These are phyloP conservation scores for Galerucella pusilla DNA, from an alignment of 2,888 invertebrate genomes.

Conservation along the genomic window DNA sequence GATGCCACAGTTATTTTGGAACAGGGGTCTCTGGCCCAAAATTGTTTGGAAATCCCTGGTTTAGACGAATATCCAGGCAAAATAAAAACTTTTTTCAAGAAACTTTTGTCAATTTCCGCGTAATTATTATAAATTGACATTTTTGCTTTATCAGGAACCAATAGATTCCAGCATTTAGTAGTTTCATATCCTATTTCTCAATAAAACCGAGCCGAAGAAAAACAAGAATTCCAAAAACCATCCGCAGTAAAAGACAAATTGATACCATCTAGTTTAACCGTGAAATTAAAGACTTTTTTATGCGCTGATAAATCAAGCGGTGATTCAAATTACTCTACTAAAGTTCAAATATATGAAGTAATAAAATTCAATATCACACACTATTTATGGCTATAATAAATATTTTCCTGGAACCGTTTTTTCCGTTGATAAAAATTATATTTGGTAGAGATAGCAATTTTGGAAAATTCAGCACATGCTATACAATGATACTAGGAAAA, in stretches of 20 bases:
- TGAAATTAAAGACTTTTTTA: slow-evolving; percentile 19
- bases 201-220: neutral
- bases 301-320: slow-evolving; percentile 19
- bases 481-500: too few species aligned
- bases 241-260: neutral
- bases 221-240: neutral
- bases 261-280: neutral
- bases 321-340: slow-evolving; percentile 23
- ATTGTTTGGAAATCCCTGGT: too few species aligned
- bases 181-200: neutral
- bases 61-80: too few species aligned
- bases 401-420: slow-evolving; percentile 9
- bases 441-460: slow-evolving; percentile 1
- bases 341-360: slow-evolving; percentile 28
- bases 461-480: neutral
- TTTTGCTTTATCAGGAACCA: too few species aligned
- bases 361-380: slow-evolving; percentile 30
- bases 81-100: too few species aligned
- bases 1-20: too few species aligned
- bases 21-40: too few species aligned
- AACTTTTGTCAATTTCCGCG: too few species aligned
- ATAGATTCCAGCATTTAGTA: neutral
- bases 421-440: slow-evolving; percentile 11
- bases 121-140: too few species aligned
- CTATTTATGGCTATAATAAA: slow-evolving; percentile 29